These are phyloP conservation scores for Hypanus sabinus DNA, from an alignment of 2,113 vertebrate genomes.

Conservation along the genomic window DNA sequence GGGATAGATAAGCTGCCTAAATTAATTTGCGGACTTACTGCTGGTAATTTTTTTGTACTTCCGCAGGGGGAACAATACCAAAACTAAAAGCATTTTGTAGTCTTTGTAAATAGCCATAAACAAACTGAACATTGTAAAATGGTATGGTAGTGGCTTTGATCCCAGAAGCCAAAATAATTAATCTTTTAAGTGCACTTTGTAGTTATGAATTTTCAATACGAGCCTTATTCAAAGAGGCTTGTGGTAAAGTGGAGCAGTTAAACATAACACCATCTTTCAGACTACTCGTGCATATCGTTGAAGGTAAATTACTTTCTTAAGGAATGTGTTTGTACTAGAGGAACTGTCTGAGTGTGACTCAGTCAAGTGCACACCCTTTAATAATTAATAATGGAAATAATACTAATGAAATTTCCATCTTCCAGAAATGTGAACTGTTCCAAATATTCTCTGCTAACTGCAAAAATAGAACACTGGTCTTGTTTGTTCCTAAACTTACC, in stretches of 20 bases:
- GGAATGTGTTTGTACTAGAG: slow-evolving; percentile 44
- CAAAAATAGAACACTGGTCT: background rate
- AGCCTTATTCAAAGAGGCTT: background rate
- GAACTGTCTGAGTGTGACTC: slow-evolving; percentile 48
- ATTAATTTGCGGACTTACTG: background rate
- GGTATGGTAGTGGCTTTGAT: background rate
- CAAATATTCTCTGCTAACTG: slow-evolving; percentile 48
- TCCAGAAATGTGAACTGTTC: slow-evolving; percentile 67
- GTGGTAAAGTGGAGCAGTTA: slow-evolving; percentile 24
- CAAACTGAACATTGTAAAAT: background rate
- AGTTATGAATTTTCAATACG: background rate
- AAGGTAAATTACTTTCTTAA: slow-evolving; percentile 45
- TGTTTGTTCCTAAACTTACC: background rate
- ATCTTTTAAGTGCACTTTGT: background rate
- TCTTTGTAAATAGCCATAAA: background rate
- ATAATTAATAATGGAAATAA: slow-evolving; percentile 89
- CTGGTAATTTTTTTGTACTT: background rate
- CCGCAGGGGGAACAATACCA: background rate
- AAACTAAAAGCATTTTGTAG: background rate
- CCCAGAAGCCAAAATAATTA: background rate
- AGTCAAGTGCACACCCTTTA: slow-evolving; percentile 63
- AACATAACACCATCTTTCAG: slow-evolving; percentile 43
- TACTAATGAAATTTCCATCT: slow-evolving; percentile 86
- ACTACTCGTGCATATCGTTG: slow-evolving; percentile 47
- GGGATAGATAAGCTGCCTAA: background rate